Percentiles rank a stretch among this genome's conserved stretches.
These are phyloP conservation scores for Mustelus asterias DNA, from an alignment of 2,113 vertebrate species.

Conservation along the genomic window DNA sequence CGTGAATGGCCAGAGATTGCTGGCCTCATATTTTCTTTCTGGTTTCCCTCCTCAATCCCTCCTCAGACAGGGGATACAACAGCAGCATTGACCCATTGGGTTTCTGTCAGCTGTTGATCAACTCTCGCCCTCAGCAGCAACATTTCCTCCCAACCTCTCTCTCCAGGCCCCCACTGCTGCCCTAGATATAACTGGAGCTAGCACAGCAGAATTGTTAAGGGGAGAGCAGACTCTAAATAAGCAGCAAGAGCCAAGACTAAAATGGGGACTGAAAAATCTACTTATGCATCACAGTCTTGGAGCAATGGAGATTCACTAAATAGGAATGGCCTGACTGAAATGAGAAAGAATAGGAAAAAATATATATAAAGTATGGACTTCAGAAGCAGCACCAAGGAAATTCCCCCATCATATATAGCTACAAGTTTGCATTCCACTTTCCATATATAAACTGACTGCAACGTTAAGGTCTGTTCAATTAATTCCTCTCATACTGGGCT, in stretches of 20 bases:
- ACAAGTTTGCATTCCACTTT: neutral
- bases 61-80: neutral
- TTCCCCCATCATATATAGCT: neutral
- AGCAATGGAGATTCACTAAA: neutral
- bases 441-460: neutral
- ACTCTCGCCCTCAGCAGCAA: neutral
- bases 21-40: neutral
- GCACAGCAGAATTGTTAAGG: neutral
- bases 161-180: neutral
- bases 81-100: no score
- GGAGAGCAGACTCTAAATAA: neutral
- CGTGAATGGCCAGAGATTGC: no score
- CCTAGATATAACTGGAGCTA: neutral
- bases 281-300: neutral
- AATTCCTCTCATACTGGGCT: neutral
- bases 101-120: no score
- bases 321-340: neutral
- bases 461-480: neutral
- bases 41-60: neutral
- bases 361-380: neutral
- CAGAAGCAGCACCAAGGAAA: neutral
- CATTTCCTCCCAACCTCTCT: neutral
- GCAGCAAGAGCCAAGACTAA: neutral
- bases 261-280: neutral
- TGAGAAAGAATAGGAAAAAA: neutral